phyloP scores from a whole-genome alignment of 2,797 vertebrate genomes.

The Anabacerthia variegaticeps region DNA sequence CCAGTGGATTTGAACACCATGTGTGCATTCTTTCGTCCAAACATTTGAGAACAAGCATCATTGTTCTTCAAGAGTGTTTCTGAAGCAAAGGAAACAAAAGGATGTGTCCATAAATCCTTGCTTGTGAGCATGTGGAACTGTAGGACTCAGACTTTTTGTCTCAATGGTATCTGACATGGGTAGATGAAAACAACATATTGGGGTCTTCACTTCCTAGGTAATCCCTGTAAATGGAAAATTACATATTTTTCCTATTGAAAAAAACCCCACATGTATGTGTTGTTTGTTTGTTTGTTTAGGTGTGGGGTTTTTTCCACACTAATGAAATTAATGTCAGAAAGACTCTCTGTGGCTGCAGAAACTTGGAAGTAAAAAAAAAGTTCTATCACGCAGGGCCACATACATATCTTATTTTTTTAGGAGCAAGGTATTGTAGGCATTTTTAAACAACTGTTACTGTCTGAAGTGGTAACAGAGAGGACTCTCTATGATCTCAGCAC shows the following conservation, averaged over 20 bases:
- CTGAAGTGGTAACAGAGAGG: not conserved
- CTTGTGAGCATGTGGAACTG: not conserved
- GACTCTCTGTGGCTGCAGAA: not conserved
- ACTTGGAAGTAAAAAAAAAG: not conserved
- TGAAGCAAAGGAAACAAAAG: slow-evolving; percentile 17
- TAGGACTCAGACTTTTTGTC: not conserved
- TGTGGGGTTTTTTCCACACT: fast-evolving
- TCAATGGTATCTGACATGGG: not conserved
- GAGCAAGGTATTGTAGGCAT: not conserved
- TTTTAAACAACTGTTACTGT: not conserved
- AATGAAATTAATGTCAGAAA: not conserved
- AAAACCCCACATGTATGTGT: fast-evolving
- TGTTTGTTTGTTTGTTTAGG: fast-evolving
- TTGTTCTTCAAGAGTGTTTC: slow-evolving; percentile 19
- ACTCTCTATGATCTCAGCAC: not conserved
- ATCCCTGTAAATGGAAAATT: not conserved
- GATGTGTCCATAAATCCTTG: not conserved
- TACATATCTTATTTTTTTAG: not conserved
- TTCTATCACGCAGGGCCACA: fast-evolving
- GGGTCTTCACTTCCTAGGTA: not conserved
- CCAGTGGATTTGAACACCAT: not conserved
- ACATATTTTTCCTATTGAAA: not conserved
- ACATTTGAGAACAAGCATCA: slow-evolving; percentile 32
- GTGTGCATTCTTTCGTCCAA: slow-evolving; percentile 15
- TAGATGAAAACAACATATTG: not conserved